Conservation (phyloP, 2,888 invertebrate genomes). For the Dicyrtoma fusca region DNA sequence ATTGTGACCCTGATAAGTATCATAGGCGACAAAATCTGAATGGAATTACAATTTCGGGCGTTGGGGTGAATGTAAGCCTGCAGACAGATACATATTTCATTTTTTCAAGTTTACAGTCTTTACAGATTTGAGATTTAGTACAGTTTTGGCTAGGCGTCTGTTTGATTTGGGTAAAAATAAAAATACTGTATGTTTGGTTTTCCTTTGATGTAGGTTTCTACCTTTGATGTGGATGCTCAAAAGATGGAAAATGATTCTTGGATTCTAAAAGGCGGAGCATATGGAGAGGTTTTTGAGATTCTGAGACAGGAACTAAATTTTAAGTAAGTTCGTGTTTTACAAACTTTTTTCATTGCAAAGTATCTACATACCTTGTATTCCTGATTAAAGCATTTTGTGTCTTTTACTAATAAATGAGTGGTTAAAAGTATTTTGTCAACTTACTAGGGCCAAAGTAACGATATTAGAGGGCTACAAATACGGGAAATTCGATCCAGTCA, state of each 20-base stretch:
- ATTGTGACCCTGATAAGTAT: slow-evolving; percentile 30
- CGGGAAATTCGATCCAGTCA: slow-evolving; percentile 35
- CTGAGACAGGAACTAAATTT: slow-evolving; percentile 24
- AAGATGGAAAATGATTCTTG: background rate
- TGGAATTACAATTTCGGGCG: slow-evolving; percentile 10
- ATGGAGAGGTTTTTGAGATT: slow-evolving; percentile 26
- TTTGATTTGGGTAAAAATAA: background rate
- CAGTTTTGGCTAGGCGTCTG: no score
- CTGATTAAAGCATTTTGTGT: no score
- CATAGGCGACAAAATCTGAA: slow-evolving; percentile 32
- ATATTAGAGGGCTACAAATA: slow-evolving; percentile 40
- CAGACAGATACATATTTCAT: background rate
- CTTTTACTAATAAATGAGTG: background rate
- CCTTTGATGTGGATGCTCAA: slow-evolving; percentile 23
- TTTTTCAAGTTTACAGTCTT: background rate
- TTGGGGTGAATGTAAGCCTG: slow-evolving; percentile 35
- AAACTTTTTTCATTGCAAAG: background rate
- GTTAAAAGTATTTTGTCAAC: background rate
- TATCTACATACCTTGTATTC: background rate
- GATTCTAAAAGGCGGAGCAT: slow-evolving; percentile 32
- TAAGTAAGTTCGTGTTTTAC: slow-evolving; percentile 16
- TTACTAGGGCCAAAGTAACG: slow-evolving; percentile 11
- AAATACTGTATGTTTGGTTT: background rate
- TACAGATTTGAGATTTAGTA: no score
- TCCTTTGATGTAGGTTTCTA: background rate